Evolutionary conservation across 2,888 invertebrate species (phyloP), one percentile per base, ranked within the genome.

Genomic region (Lacanobia wlatinum): DNA sequence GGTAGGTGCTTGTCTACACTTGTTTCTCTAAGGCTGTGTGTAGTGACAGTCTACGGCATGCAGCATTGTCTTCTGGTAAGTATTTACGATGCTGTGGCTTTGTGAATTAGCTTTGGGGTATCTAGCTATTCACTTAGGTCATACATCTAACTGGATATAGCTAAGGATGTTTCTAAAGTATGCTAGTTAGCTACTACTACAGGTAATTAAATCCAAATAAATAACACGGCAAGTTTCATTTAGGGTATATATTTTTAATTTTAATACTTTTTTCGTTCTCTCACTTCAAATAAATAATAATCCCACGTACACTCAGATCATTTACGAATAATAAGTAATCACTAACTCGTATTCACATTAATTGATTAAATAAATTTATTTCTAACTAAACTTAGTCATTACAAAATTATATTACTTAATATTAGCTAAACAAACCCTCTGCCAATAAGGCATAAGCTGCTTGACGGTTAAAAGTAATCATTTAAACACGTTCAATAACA

Each of bases 251-350:
- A 78, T 83, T 84, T 77, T 76, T 34, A 68, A 68, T 82, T 80
- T 85, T 85, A 82, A 85, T 78, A 82, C 78, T 85, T 79, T 78
- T 80, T 82, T 82, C 83, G 78, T 81, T 86, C 85, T 81, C 84
- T 86, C 87, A 78, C 84, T 70, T 79, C 84, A 89, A 90, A 92
- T 91, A 92, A 92, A 91, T 92, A 87, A 87, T 87, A 65, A 77
- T 82, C 84, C 83, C 88, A 84, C 77, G 78, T 84, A 87, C 90
- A 90, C 85, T 92, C 92, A 92, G 92, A 92, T 92, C 91, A 89
- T 90, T 90, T 84, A 85, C 83, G 76, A 88, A 88, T 84, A 87
- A 86, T 80, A 84, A 80, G 76, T 83, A 82, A 86, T 84, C 82
- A 85, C 79, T 87, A 87, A 82, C 78, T 84, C 67, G 84, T 81